Percentiles rank a stretch among this genome's conserved stretches.
These are phyloP conservation scores for Lasioglossum villosulum DNA, from an alignment of 2,888 invertebrate species.

Conservation along the genomic window DNA sequence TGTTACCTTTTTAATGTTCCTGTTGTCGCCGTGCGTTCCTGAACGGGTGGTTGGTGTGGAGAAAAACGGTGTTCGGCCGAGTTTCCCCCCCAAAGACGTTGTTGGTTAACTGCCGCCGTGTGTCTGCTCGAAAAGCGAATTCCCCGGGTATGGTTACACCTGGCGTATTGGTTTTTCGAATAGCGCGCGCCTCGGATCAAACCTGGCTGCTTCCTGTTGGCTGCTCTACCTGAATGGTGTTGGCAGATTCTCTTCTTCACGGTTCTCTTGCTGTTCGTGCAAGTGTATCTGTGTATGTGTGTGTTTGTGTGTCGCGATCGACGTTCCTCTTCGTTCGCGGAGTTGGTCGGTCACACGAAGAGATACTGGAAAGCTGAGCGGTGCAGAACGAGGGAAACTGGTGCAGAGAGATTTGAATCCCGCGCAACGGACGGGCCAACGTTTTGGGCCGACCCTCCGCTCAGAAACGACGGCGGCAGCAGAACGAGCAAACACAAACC, in stretches of 20 bases:
- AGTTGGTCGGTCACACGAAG: conserved; percentile 21
- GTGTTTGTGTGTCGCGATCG: conserved; percentile 29
- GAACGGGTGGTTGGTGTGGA: conserved; percentile 73
- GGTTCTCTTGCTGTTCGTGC: conserved; percentile 27
- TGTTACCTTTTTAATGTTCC: conserved; percentile 62
- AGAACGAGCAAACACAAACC: conserved; percentile 69
- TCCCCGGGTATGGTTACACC: conserved; percentile 40
- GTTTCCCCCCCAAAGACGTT: conserved; percentile 72
- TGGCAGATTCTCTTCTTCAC: conserved; percentile 39
- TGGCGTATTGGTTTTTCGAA: conserved; percentile 68
- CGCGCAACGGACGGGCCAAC: conserved; percentile 82
- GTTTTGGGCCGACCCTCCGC: conserved; percentile 82
- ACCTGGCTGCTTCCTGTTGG: conserved; percentile 44
- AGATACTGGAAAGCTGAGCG: conserved; percentile 52
- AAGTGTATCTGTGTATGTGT: neutral
- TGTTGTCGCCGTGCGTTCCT: conserved; percentile 77
- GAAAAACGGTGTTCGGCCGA: conserved; percentile 53
- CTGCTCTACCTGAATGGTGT: conserved; percentile 39
- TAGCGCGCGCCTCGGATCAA: conserved; percentile 67
- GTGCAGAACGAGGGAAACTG: conserved; percentile 62
- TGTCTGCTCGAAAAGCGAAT: conserved; percentile 71
- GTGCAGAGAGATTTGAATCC: conserved; percentile 66
- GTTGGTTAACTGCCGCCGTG: conserved; percentile 68
- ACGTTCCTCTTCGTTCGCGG: conserved; percentile 38
- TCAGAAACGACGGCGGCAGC: conserved; percentile 82